Evolutionary conservation across 1,140 invertebrate genomes (phyloP), one percentile per base, ranked within the genome.

Genomic region (Pteromalus puparum): DNA sequence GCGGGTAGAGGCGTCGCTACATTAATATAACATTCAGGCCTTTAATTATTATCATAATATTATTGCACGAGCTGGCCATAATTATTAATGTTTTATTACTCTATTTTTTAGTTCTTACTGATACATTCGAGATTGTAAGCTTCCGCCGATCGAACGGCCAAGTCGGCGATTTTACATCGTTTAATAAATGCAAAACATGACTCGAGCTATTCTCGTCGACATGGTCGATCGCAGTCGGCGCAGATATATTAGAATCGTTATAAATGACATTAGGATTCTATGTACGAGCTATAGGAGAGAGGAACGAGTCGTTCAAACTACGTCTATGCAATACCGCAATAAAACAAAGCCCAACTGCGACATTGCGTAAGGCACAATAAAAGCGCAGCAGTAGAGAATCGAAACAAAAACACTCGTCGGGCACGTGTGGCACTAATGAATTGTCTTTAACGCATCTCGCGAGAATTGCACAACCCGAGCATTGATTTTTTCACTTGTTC

Each of bases 11-110:
- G 91, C 90, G 90, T 88, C 90, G 91, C 91, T 92, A 92, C 91
- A 92, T 89, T 91, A 91, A 92, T 84, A 81, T 76, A 91, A 92
- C 91, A 92, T 92, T 90, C 90, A 91, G 89, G 89, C 90, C 90
- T 90, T 83, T 90, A 90, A 79, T 73, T 72, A 74, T 68, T 30
- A 73, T 73, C n/a, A 34, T 74, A 74, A 38, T 74, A 74, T 34
- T 38, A 77, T 78, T 77, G 18, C 18, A 83, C 7, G 65, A 77
- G 26, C 61, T 28, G 65, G 65, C 5, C 34, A 26, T 83, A 70
- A 28, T 70, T 70, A 28, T 70, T 21, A 70, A 70, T 70, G 15
- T 28, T 70, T 13, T 2, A 70, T 70, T 70, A 76, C 26, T 73
- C 74, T 82, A 61, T 76, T 65, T 38, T 48, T 75, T 77, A 48